Evolutionary conservation across 2,113 vertebrate species (phyloP).

Genomic region (Chamaetylas fuelleborni): DNA sequence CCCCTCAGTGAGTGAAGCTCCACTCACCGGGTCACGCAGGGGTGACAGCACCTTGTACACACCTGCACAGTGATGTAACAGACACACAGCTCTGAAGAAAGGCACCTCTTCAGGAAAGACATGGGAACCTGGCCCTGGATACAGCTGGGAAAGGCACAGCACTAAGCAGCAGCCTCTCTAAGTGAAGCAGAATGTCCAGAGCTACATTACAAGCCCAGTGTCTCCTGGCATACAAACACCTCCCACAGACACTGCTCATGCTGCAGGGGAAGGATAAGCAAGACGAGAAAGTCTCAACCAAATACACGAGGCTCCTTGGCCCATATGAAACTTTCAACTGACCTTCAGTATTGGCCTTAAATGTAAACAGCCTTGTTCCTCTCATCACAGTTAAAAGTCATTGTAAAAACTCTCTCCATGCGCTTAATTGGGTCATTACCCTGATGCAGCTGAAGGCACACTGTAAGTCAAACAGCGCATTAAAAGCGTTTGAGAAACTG

Average conservation of each 20-base stretch:
- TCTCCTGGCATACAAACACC: background rate
- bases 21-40: rapidly evolving
- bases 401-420: background rate
- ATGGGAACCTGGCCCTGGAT: background rate
- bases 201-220: background rate
- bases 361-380: background rate
- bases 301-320: background rate
- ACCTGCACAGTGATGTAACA: background rate
- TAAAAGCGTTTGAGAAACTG: background rate
- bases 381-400: background rate
- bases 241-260: background rate
- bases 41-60: background rate
- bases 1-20: background rate
- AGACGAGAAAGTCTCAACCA: background rate
- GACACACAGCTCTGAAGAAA: background rate
- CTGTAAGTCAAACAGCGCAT: background rate
- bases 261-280: background rate
- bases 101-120: background rate
- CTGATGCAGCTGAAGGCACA: background rate
- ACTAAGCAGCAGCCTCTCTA: background rate
- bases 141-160: background rate
- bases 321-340: background rate
- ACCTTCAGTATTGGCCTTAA: background rate
- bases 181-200: background rate
- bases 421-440: background rate